Conservation (phyloP, 2,113 vertebrate species). For the Microtus oregoni region DNA sequence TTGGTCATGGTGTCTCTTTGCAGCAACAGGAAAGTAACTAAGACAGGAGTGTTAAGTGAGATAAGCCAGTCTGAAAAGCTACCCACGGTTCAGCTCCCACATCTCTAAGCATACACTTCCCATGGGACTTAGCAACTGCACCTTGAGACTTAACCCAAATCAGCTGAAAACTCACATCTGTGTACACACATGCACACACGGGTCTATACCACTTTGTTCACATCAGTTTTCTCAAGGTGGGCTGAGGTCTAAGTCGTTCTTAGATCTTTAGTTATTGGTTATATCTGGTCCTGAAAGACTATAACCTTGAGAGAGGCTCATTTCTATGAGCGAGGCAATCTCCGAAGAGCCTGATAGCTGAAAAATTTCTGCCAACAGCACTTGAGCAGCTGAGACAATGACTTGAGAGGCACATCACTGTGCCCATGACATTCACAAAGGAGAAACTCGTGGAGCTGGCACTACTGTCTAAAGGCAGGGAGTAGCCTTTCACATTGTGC, state of each 20-base stretch:
- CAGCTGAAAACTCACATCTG: background rate
- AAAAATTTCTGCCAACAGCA: background rate
- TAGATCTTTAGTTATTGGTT: background rate
- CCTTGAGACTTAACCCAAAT: background rate
- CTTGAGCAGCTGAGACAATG: background rate
- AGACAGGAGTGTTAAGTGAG: background rate
- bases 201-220: background rate
- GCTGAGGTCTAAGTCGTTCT: background rate
- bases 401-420: background rate
- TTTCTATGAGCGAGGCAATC: background rate
- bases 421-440: background rate
- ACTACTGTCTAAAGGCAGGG: background rate
- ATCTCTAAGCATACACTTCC: background rate
- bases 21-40: background rate
- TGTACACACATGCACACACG: background rate
- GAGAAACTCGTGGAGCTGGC: background rate
- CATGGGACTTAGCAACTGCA: no score
- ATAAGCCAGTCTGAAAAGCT: constrained; percentile 1
- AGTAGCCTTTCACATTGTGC: background rate
- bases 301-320: background rate
- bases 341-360: background rate
- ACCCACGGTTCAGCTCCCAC: no score
- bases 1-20: background rate
- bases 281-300: background rate
- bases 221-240: background rate